Evolutionary conservation across 2,113 vertebrate species (phyloP).

Genomic region (Tragulus kanchil): DNA sequence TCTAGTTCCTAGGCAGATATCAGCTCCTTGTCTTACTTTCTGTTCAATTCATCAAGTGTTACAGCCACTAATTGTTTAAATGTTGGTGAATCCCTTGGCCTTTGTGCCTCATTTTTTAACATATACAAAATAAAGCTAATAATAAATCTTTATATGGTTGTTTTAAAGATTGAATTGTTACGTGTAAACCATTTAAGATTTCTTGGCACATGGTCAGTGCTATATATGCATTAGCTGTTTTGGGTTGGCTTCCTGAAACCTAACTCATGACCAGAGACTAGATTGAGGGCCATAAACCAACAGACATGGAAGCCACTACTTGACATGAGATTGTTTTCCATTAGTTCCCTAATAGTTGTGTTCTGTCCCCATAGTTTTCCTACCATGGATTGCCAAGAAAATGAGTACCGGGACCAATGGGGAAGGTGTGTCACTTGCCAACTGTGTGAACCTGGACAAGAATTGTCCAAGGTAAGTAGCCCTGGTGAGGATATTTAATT

Average conservation of each 20-base stretch:
- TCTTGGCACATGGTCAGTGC: neutral
- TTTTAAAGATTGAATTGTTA: neutral
- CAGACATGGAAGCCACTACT: neutral
- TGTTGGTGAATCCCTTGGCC: neutral
- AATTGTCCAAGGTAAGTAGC: constrained; percentile 90
- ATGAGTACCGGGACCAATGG: constrained; percentile 86
- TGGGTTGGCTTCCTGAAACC: neutral
- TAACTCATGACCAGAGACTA: neutral
- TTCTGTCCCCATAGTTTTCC: constrained; percentile 47
- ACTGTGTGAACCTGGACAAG: constrained; percentile 89
- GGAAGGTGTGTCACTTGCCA: constrained; percentile 88
- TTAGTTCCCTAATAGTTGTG: constrained; percentile 20
- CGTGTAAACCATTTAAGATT: neutral
- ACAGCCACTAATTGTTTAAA: neutral
- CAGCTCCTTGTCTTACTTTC: neutral
- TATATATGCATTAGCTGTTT: neutral
- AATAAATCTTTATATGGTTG: neutral
- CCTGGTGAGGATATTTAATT: neutral
- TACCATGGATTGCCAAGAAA: constrained; percentile 85
- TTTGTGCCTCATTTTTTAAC: neutral
- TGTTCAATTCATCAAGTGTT: neutral
- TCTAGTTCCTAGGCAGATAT: neutral
- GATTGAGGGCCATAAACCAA: neutral
- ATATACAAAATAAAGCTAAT: neutral
- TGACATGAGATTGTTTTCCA: neutral